A percentile compares a stretch with the other conserved stretches of the same genome.
Conservation (phyloP, 2,797 vertebrate genomes). For the Intellagama lesueurii region DNA sequence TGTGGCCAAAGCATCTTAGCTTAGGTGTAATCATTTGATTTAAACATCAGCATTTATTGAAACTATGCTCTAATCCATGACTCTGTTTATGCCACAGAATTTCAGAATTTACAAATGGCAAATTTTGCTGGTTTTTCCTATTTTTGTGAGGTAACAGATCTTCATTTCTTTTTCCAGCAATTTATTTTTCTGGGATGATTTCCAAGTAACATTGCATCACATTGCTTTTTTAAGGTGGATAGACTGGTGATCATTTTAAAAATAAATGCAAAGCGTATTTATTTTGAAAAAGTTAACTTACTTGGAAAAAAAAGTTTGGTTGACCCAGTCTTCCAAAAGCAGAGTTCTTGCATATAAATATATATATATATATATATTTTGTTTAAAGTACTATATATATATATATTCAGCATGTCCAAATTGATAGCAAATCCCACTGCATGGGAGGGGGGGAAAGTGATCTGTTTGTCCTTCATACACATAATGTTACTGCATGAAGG, state of each 20-base stretch:
- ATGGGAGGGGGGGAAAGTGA: neutral
- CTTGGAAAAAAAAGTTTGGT: neutral
- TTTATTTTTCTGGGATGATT: neutral
- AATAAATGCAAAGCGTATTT: neutral
- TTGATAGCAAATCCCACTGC: neutral
- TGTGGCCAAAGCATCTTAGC: conserved; percentile 53
- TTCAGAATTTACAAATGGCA: neutral
- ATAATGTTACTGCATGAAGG: neutral
- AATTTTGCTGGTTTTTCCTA: neutral
- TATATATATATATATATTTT: too few relatives aligned
- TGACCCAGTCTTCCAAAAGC: neutral
- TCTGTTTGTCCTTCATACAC: neutral
- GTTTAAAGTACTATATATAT: too few relatives aligned
- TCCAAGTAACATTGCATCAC: neutral
- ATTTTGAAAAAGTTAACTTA: neutral
- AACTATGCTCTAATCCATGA: conserved; percentile 16
- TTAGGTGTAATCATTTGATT: conserved; percentile 62
- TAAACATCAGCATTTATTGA: conserved; percentile 59
- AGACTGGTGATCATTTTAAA: neutral
- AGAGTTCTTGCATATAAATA: neutral
- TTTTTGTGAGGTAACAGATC: neutral
- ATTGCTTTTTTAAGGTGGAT: neutral
- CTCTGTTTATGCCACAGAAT: neutral
- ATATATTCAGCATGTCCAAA: neutral
- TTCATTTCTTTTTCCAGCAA: neutral